Conservation (phyloP, 2,888 invertebrate genomes). For the Cephus pulcher region DNA sequence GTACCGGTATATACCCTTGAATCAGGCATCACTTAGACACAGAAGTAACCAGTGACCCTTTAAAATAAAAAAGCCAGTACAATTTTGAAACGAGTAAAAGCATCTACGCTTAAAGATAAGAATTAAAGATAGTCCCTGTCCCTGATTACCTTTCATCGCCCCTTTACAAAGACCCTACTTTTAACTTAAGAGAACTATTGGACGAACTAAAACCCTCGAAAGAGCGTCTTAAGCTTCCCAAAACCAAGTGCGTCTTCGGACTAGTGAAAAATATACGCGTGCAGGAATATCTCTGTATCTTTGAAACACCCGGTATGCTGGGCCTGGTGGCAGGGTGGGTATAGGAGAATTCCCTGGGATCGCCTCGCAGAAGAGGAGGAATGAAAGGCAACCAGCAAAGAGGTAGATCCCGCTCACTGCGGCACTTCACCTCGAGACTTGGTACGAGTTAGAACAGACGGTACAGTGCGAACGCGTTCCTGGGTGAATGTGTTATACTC, state of each 20-base stretch:
- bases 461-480: background rate
- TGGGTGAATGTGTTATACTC: constrained; percentile 1
- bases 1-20: background rate
- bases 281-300: background rate
- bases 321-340: constrained; percentile 32
- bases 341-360: constrained; percentile 31
- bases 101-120: background rate
- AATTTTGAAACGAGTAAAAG: background rate
- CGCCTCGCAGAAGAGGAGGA: constrained; percentile 33
- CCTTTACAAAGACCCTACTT: background rate
- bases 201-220: background rate
- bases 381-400: constrained; percentile 32
- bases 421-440: constrained; percentile 44
- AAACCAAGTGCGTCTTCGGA: background rate
- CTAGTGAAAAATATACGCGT: background rate
- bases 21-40: background rate
- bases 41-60: background rate
- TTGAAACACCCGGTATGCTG: background rate
- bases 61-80: background rate
- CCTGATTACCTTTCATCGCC: background rate
- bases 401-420: constrained; percentile 42
- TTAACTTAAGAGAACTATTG: background rate
- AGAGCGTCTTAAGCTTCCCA: background rate
- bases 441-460: constrained; percentile 31
- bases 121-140: background rate